Base-by-base conservation (phyloP, 2,888 invertebrate species). In the Ochropleura plecta region DNA sequence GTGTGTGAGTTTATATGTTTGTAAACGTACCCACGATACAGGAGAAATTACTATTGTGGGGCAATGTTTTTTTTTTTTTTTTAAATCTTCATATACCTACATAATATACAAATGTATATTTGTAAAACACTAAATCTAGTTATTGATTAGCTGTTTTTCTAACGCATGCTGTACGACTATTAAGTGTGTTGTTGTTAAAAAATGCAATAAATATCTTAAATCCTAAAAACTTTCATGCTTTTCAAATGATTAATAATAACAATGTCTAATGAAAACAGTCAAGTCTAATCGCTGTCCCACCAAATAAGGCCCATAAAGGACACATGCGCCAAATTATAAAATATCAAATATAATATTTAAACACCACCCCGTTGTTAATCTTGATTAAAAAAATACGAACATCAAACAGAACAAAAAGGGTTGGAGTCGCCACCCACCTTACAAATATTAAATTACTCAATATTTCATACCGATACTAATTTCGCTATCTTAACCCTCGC, bases 391-490 rank as follows among this genome's bases (percentile, higher is more conserved):
- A 90, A 88, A 86, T 85, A 86, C 78, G 75, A 83, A 87, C 85
- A 88, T 89, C 86, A 89, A 87, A 85, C 80, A 70, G 79, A 73
- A 81, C 77, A 76, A 78, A 88, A 88, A 90, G 90, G 89, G 85
- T 79, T 80, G 80, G 72, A 85, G 74, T 70, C 70, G 68, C 81
- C 72, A 83, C 82, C 81, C 78, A 80, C 86, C 89, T 91, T 91
- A 89, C 92, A 94, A 95, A 96, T 96, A 95, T 95, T 95, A 96
- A 96, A 96, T 96, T 95, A 96, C 95, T 95, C 95, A 95, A 96
- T 96, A 96, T 95, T 95, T 96, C 96, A 96, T 96, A 94, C 95
- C 96, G 94, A 96, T 96, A 96, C 96, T 95, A 96, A 96, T 96
- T 96, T 95, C 90, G 95, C 93, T 95, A 96, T 96, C 96, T 96